Evolutionary conservation across 2,113 vertebrate genomes (phyloP).

Genomic region (Craseonycteris thonglongyai): DNA sequence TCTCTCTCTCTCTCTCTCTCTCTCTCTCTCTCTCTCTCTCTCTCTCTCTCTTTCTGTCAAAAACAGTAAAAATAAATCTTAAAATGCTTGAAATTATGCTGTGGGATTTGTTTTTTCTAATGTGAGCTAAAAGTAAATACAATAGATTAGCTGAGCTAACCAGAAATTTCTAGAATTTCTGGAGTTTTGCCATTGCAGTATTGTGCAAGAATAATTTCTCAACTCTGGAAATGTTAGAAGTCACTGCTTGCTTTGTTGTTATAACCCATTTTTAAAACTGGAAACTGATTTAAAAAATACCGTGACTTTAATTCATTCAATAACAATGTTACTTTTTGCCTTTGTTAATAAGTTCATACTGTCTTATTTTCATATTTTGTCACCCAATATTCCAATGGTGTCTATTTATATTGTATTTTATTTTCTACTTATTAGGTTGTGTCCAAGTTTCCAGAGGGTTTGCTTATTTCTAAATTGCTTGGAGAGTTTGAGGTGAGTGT

Average conservation of each 20-base stretch:
- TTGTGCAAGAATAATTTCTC: not conserved
- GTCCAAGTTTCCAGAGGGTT: slow-evolving; percentile 74
- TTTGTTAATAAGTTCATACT: not conserved
- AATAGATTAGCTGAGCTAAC: not conserved
- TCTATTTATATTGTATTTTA: not conserved
- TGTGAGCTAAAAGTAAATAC: not conserved
- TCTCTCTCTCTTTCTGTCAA: no score
- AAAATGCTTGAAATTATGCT: not conserved
- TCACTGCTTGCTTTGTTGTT: not conserved
- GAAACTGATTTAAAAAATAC: not conserved
- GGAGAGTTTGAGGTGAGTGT: slow-evolving; percentile 85
- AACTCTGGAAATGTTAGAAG: not conserved
- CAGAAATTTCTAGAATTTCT: not conserved
- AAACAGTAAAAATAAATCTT: no score
- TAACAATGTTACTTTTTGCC: not conserved
- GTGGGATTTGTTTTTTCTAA: not conserved
- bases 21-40: no score
- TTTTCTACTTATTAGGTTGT: slow-evolving; percentile 69
- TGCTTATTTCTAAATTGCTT: slow-evolving; percentile 84
- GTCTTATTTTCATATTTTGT: slow-evolving; percentile 15
- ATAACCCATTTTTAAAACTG: not conserved
- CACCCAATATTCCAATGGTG: not conserved
- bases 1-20: no score
- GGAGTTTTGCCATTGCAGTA: not conserved
- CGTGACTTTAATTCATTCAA: not conserved